Evolutionary conservation across 1,140 invertebrate genomes (phyloP).

Genomic region (Trigoniulus corallinus): DNA sequence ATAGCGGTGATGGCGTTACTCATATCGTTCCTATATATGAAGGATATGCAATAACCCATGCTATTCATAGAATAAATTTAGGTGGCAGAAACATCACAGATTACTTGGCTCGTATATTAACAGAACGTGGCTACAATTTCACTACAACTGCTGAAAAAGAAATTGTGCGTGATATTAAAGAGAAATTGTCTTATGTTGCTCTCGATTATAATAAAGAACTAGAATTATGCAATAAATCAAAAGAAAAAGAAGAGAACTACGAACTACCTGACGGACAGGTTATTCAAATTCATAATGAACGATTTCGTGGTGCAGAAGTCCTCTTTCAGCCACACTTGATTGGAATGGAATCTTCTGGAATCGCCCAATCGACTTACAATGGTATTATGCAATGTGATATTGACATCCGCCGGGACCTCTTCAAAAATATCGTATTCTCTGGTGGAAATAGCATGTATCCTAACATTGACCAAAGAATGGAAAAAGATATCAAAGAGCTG

Average conservation of each 20-base stretch:
- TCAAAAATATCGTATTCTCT: conserved; percentile 37
- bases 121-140: conserved; percentile 38
- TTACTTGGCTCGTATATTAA: conserved; percentile 36
- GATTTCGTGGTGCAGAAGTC: conserved; percentile 32
- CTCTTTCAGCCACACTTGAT: conserved; percentile 29
- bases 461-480: conserved; percentile 33
- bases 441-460: conserved; percentile 39
- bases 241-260: conserved; percentile 16
- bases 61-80: conserved; percentile 37
- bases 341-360: conserved; percentile 32
- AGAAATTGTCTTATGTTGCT: conserved; percentile 24
- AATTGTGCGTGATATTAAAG: conserved; percentile 37
- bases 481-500: conserved; percentile 31
- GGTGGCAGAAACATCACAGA: conserved; percentile 39
- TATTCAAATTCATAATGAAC: conserved; percentile 38
- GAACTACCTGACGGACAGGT: conserved; percentile 19
- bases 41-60: conserved; percentile 39
- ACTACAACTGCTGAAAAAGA: conserved; percentile 32
- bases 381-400: conserved; percentile 40
- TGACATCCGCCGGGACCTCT: conserved; percentile 30
- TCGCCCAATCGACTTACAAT: conserved; percentile 42
- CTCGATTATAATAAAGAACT: conserved; percentile 29
- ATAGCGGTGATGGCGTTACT: conserved; percentile 39
- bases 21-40: too few species aligned
- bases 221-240: conserved; percentile 31